Percentiles rank a stretch among this genome's conserved stretches.
These are phyloP conservation scores for Cladorhizidae sp. DNA, from an alignment of 37 sponge, comb jelly and placozoan species.

Conservation along the genomic window DNA sequence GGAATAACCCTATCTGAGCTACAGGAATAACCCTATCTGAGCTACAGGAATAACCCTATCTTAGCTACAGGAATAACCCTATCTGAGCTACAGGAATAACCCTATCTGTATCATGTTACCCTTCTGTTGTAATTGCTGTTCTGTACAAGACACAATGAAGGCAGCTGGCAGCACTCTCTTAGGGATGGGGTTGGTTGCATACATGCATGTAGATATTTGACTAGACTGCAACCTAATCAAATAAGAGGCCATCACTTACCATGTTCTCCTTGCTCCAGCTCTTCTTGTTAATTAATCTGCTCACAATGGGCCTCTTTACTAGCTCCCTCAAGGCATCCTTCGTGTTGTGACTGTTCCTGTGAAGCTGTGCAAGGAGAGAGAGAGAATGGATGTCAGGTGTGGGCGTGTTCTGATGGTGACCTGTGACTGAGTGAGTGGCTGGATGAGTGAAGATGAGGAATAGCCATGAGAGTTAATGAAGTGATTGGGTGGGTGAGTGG, in stretches of 20 bases:
- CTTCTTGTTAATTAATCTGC: constrained; percentile 42
- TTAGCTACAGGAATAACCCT: too few relatives aligned
- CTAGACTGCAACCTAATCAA: not conserved
- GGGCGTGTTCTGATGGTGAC: not conserved
- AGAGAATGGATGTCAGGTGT: not conserved
- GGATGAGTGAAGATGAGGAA: not conserved
- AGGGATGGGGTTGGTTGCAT: too few relatives aligned
- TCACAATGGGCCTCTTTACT: constrained; percentile 55
- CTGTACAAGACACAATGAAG: too few relatives aligned
- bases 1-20: too few relatives aligned
- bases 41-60: too few relatives aligned
- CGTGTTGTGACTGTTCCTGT: constrained; percentile 39
- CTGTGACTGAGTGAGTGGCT: too few relatives aligned
- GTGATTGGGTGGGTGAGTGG: not conserved
- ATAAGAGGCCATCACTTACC: constrained; percentile 15
- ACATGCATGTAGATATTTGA: too few relatives aligned
- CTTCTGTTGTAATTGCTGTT: too few relatives aligned
- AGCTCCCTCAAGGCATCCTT: constrained; percentile 56
- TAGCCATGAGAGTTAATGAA: not conserved
- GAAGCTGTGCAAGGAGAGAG: constrained; percentile 39
- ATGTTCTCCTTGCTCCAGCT: constrained; percentile 70
- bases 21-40: too few relatives aligned
- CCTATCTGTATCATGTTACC: too few relatives aligned
- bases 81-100: too few relatives aligned
- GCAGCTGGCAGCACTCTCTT: too few relatives aligned